These are phyloP conservation scores for Dermatemys mawii DNA, from an alignment of 2,113 vertebrate genomes.

Conservation along the genomic window DNA sequence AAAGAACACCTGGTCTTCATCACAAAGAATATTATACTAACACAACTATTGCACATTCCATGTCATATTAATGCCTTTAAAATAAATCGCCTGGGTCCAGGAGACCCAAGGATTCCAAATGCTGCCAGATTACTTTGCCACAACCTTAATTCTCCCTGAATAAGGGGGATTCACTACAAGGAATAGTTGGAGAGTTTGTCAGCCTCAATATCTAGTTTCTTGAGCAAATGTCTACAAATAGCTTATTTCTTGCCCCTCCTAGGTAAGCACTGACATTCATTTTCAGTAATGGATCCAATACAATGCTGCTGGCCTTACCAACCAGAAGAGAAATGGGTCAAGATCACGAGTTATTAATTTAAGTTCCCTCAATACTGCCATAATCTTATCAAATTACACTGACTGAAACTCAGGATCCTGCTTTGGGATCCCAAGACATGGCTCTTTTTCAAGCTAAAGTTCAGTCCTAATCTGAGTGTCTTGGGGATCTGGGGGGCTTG, in stretches of 20 bases:
- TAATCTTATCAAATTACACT: neutral
- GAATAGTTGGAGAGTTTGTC: neutral
- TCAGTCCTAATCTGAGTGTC: neutral
- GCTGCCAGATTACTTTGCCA: rapidly evolving
- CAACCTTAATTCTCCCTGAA: neutral
- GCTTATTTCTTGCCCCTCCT: neutral
- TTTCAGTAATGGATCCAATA: rapidly evolving
- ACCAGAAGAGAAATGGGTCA: neutral
- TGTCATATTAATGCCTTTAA: neutral
- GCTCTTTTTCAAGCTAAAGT: neutral
- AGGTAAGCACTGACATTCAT: neutral
- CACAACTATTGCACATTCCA: neutral
- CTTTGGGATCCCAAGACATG: neutral
- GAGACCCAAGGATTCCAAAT: neutral
- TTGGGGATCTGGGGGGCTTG: neutral
- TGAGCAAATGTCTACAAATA: neutral
- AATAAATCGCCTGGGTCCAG: neutral
- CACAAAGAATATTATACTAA: rapidly evolving
- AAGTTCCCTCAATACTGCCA: neutral
- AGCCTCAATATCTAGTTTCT: neutral
- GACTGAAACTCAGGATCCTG: neutral
- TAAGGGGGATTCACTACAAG: rapidly evolving
- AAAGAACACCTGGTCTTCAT: neutral
- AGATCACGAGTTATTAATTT: rapidly evolving
- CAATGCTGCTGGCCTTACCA: neutral